These are phyloP conservation scores for Euwallacea fornicatus DNA, from an alignment of 1,140 invertebrate genomes.

Conservation along the genomic window DNA sequence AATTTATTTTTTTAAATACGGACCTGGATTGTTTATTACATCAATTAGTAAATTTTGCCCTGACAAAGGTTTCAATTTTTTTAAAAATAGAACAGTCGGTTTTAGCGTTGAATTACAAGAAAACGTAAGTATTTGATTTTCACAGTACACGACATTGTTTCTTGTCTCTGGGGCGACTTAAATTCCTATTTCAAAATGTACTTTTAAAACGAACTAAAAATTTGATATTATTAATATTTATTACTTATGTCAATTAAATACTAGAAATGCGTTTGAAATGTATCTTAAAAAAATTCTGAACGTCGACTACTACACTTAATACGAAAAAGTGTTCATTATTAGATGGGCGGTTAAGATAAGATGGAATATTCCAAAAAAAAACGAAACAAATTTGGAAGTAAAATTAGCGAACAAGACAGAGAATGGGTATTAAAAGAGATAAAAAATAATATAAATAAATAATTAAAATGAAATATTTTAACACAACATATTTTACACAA, in stretches of 20 bases:
- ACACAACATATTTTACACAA: neutral
- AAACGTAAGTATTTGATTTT: no score
- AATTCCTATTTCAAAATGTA: neutral
- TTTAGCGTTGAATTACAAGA: no score
- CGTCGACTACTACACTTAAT: neutral
- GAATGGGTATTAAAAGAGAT: neutral
- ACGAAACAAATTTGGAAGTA: constrained; percentile 23
- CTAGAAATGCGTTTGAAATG: neutral
- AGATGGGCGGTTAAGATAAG: constrained; percentile 12
- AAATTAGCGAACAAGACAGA: constrained; percentile 40
- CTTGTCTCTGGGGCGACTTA: no score
- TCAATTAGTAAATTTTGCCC: no score
- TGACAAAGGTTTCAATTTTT: no score
- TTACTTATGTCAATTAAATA: constrained; percentile 8
- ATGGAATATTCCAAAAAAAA: constrained; percentile 30
- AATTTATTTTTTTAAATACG: no score
- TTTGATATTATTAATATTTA: neutral
- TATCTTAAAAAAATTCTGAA: neutral
- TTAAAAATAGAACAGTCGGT: no score
- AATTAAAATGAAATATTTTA: neutral
- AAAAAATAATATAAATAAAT: neutral
- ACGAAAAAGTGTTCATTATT: constrained; percentile 12
- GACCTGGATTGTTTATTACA: no score
- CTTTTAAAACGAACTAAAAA: neutral
- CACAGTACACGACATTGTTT: no score